These are phyloP conservation scores for Phylloscopus trochilus DNA, from an alignment of 2,113 vertebrate genomes.

Conservation along the genomic window DNA sequence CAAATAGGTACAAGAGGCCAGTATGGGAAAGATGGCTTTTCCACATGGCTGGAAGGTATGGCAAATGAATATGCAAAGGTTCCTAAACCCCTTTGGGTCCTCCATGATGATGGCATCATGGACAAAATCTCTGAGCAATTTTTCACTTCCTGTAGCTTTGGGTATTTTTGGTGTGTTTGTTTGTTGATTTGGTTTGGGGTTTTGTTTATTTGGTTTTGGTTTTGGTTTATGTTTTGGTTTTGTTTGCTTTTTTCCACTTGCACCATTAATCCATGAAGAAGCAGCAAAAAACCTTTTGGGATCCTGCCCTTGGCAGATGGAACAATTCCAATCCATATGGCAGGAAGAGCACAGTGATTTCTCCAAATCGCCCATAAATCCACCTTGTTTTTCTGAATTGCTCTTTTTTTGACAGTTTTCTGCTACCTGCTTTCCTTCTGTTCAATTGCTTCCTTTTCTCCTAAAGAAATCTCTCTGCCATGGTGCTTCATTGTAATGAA, in stretches of 20 bases:
- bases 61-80: background rate
- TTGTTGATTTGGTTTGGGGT: background rate
- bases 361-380: background rate
- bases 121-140: background rate
- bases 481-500: background rate
- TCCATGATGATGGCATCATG: fast-evolving
- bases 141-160: background rate
- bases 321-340: background rate
- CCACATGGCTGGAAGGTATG: background rate
- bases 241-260: background rate
- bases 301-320: background rate
- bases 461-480: background rate
- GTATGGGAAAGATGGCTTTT: background rate
- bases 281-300: background rate
- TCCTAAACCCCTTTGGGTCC: background rate
- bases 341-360: background rate
- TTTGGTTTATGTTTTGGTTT: background rate
- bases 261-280: background rate
- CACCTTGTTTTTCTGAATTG: background rate
- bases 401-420: background rate
- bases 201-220: background rate
- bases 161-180: no score
- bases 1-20: background rate
- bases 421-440: background rate
- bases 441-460: background rate